phyloP scores from a whole-genome alignment of 2,888 invertebrate species.

The Ceriagrion tenellum region DNA sequence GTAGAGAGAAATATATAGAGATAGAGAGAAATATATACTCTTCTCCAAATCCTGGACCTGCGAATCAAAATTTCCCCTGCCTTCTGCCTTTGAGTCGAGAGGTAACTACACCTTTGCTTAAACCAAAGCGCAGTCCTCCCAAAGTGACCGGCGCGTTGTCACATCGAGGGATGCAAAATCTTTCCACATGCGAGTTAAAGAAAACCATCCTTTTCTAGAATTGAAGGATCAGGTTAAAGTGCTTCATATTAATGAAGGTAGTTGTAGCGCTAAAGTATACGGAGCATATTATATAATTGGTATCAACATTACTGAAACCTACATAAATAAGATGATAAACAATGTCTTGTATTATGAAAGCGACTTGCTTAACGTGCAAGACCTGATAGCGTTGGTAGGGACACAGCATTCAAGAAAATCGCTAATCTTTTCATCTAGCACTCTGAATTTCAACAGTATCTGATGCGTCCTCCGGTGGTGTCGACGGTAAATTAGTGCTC shows the following conservation, averaged over 20 bases:
- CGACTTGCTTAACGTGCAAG: neutral
- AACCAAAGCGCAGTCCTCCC: no score
- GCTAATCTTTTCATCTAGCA: neutral
- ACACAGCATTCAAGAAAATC: neutral
- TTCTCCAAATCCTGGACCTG: neutral
- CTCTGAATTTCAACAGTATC: neutral
- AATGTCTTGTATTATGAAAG: neutral
- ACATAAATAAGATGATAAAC: neutral
- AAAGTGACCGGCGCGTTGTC: neutral
- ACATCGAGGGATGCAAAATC: neutral
- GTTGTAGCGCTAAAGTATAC: neutral
- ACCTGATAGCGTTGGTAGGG: neutral
- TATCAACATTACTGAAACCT: neutral
- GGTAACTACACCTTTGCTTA: no score
- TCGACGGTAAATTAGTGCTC: neutral
- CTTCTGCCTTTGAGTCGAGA: neutral
- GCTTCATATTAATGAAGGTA: neutral
- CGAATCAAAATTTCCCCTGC: neutral
- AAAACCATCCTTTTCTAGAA: neutral
- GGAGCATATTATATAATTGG: neutral
- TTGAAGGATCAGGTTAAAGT: neutral
- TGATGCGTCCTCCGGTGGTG: neutral
- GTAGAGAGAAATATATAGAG: no score
- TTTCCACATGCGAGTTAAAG: neutral
- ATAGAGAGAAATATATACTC: neutral